phyloP scores from a whole-genome alignment of 2,113 vertebrate species.

The Hiodon tergisus region DNA sequence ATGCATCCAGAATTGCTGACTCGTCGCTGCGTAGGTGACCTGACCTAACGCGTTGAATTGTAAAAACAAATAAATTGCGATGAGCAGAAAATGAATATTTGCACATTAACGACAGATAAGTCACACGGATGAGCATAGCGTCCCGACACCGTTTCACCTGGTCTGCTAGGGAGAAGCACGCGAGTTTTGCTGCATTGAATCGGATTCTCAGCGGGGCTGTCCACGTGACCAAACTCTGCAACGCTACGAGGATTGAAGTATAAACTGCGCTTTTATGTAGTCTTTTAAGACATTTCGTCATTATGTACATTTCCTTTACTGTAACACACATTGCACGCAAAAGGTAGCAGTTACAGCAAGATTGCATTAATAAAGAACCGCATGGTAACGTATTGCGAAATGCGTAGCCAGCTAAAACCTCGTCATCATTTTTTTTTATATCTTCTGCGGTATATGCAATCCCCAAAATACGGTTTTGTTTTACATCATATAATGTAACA shows the following conservation, averaged over 20 bases:
- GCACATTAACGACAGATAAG: neutral
- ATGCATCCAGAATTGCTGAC: neutral
- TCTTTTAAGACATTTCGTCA: neutral
- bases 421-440: too few relatives aligned
- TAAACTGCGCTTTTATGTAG: neutral
- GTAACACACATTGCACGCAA: neutral
- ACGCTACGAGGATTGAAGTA: constrained; percentile 34
- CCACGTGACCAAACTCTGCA: constrained; percentile 60
- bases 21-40: too few relatives aligned
- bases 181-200: constrained; percentile 65
- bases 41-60: neutral
- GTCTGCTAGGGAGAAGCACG: constrained; percentile 33
- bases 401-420: neutral
- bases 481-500: neutral
- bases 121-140: neutral
- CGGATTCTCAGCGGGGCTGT: constrained; percentile 48
- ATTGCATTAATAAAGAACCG: neutral
- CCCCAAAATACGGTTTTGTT: too few relatives aligned
- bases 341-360: neutral
- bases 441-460: too few relatives aligned
- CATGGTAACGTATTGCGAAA: neutral
- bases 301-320: neutral
- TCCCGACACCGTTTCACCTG: constrained; percentile 46
- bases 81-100: neutral
- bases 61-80: neutral